Conservation (phyloP, 2,888 invertebrate species). For the Hirtodrosophila confusa region DNA sequence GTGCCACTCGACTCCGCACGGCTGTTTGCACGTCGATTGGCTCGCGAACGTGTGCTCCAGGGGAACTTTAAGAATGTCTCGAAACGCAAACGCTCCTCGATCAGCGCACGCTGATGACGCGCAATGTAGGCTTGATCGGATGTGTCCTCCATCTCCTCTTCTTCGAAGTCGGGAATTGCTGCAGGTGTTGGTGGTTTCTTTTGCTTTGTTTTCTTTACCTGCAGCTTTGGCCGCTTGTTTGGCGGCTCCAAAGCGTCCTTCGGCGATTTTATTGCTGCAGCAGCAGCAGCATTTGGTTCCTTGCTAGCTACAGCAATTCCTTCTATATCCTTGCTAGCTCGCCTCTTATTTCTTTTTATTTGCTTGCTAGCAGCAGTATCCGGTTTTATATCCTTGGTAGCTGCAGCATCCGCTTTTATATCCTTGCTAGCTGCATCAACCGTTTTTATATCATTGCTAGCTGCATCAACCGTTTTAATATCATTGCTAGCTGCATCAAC, state of each 20-base stretch:
- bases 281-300: background rate
- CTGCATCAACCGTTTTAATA: too few relatives aligned
- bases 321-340: too few relatives aligned
- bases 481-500: too few relatives aligned
- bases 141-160: conserved; percentile 89
- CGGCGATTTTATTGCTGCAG: background rate
- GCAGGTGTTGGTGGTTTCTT: background rate
- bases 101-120: conserved; percentile 88
- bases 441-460: too few relatives aligned
- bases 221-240: conserved; percentile 55
- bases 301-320: too few relatives aligned
- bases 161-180: background rate
- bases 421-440: too few relatives aligned
- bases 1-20: conserved; percentile 89
- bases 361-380: too few relatives aligned
- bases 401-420: too few relatives aligned
- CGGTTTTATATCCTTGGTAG: too few relatives aligned
- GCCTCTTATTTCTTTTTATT: too few relatives aligned
- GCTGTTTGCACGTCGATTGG: conserved; percentile 88
- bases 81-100: conserved; percentile 90
- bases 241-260: conserved; percentile 40
- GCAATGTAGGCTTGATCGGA: conserved; percentile 89
- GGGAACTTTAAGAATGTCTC: conserved; percentile 84
- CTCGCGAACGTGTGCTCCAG: conserved; percentile 85
- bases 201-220: conserved; percentile 9